Conservation (phyloP, 2,113 vertebrate genomes). For the Tympanuchus pallidicinctus region DNA sequence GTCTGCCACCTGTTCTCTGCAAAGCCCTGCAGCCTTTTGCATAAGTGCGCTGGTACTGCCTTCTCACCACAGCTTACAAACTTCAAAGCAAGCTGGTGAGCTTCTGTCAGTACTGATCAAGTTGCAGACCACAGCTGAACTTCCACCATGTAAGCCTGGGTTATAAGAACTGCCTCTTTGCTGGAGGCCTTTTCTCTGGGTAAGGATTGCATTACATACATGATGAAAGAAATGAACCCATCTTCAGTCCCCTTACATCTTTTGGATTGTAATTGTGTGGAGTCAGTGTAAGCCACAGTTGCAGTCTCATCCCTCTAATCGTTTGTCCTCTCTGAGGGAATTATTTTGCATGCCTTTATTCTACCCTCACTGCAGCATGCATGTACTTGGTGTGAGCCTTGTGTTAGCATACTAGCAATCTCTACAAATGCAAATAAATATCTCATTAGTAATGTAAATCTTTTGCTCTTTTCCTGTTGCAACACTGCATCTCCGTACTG, state of each 20-base stretch:
- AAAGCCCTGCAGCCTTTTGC: background rate
- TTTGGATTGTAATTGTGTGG: background rate
- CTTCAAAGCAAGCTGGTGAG: conserved; percentile 52
- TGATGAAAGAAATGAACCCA: conserved; percentile 49
- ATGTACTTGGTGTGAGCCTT: background rate
- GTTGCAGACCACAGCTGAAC: conserved; percentile 56
- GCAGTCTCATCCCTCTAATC: background rate
- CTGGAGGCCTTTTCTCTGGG: conserved; percentile 45
- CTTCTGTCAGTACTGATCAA: conserved; percentile 20
- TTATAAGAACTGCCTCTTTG: conserved; percentile 52
- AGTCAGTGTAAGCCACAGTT: background rate
- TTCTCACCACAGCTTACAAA: background rate
- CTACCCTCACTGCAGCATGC: background rate
- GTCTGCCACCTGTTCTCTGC: conserved; percentile 5
- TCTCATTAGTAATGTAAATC: background rate
- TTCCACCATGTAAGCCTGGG: background rate
- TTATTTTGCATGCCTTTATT: background rate
- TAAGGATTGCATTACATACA: conserved; percentile 44
- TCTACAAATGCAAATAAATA: background rate
- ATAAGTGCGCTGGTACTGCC: background rate
- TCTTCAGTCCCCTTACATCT: background rate
- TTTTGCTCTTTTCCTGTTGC: background rate
- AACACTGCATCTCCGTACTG: background rate
- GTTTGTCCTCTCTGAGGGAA: background rate
- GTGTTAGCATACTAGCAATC: background rate